A percentile compares a stretch with the other conserved stretches of the same genome.
Evolutionary conservation across 2,797 vertebrate genomes (phyloP).

Genomic region (Parambassis ranga): DNA sequence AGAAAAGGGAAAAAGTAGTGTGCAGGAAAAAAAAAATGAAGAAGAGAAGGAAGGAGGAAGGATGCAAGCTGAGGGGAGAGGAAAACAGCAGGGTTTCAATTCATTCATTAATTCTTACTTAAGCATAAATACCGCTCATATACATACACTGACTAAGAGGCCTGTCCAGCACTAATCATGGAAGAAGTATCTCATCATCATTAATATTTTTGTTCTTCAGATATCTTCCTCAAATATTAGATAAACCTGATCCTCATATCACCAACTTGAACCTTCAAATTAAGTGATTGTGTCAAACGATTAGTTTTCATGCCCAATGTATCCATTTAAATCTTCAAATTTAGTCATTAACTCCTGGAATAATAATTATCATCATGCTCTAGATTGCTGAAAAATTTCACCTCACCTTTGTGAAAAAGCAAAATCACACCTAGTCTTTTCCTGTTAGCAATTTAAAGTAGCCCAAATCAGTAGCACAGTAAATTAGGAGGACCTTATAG

Average conservation of each 20-base stretch:
- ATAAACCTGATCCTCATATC: background rate
- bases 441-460: background rate
- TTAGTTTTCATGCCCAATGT: background rate
- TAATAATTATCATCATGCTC: background rate
- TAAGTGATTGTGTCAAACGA: background rate
- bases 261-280: background rate
- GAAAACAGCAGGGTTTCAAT: background rate
- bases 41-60: background rate
- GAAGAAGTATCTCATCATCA: background rate
- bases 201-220: background rate
- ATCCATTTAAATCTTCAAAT: background rate
- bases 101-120: too few relatives aligned
- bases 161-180: background rate
- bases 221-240: background rate
- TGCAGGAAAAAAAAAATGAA: background rate
- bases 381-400: too few relatives aligned
- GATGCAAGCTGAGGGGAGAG: too few relatives aligned
- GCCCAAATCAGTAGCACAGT: background rate
- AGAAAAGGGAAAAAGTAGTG: background rate
- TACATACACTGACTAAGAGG: too few relatives aligned
- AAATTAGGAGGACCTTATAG: background rate
- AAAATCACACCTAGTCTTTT: too few relatives aligned
- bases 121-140: too few relatives aligned
- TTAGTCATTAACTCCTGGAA: accelerated
- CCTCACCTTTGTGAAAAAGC: too few relatives aligned